These are phyloP conservation scores for Phorcus lineatus DNA, from an alignment of 2,888 invertebrate species.

Conservation along the genomic window DNA sequence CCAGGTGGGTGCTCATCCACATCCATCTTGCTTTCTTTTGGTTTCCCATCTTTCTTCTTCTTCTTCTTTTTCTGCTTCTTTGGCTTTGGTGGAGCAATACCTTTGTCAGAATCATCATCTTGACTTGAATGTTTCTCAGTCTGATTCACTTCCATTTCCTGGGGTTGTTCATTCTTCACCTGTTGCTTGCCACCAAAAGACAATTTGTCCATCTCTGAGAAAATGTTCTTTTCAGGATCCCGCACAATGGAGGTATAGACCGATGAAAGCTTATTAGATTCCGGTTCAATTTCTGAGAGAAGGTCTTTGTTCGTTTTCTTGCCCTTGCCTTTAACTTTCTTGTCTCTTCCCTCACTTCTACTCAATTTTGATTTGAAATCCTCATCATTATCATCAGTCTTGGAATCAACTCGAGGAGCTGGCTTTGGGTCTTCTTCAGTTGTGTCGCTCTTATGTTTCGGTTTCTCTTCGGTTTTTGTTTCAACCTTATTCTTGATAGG, in stretches of 20 bases:
- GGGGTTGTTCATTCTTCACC: not conserved
- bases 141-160: not conserved
- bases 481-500: constrained; percentile 29
- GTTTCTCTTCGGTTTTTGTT: constrained; percentile 31
- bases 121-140: constrained; percentile 23
- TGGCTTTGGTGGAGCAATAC: not conserved
- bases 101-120: constrained; percentile 27
- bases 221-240: constrained; percentile 26
- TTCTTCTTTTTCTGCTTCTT: constrained; percentile 30
- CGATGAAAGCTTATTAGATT: not conserved
- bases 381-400: not conserved
- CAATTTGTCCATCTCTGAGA: constrained; percentile 11
- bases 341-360: constrained; percentile 33
- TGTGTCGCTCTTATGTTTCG: constrained; percentile 43
- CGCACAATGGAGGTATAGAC: not conserved
- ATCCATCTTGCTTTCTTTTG: constrained; percentile 30
- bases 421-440: constrained; percentile 32
- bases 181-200: not conserved
- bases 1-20: not conserved
- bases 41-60: constrained; percentile 30
- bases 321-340: constrained; percentile 32
- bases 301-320: constrained; percentile 33
- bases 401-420: not conserved
- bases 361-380: not conserved
- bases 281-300: not conserved